phyloP scores from a whole-genome alignment of 1,140 invertebrate genomes.

The Chironomus striatipennis region DNA sequence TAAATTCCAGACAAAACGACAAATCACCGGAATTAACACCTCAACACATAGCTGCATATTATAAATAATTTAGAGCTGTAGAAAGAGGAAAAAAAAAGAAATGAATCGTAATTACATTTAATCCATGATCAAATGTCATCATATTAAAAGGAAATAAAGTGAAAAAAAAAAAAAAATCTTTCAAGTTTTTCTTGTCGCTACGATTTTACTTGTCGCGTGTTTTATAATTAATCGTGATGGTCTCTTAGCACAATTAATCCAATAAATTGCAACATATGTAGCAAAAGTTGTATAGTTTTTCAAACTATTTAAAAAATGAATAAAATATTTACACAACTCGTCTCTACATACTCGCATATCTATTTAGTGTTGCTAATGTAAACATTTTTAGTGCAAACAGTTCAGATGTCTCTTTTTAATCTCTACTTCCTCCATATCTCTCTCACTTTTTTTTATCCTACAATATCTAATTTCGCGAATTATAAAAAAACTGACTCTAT shows the following conservation, averaged over 20 bases:
- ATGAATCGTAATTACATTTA: slow-evolving; percentile 5
- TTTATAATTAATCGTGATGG: slow-evolving; percentile 24
- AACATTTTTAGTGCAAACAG: no score
- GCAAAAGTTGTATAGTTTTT: background rate
- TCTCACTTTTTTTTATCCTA: no score
- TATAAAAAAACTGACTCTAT: background rate
- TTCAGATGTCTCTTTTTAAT: no score
- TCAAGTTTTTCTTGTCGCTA: slow-evolving; percentile 16
- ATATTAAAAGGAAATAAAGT: background rate
- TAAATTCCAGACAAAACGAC: no score
- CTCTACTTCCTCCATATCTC: background rate
- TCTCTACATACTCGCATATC: no score
- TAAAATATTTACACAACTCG: no score
- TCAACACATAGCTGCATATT: no score
- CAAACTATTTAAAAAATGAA: background rate
- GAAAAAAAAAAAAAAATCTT: background rate
- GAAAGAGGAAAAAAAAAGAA: background rate
- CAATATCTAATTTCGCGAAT: no score
- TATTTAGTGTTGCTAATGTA: no score
- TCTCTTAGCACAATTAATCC: slow-evolving; percentile 23
- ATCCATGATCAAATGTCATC: slow-evolving; percentile 21
- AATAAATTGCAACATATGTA: slow-evolving; percentile 23
- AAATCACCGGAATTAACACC: no score
- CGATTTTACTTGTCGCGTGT: slow-evolving; percentile 1
- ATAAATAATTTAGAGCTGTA: background rate